These are phyloP conservation scores for Cygnus olor DNA, from an alignment of 2,797 vertebrate genomes.

Conservation along the genomic window DNA sequence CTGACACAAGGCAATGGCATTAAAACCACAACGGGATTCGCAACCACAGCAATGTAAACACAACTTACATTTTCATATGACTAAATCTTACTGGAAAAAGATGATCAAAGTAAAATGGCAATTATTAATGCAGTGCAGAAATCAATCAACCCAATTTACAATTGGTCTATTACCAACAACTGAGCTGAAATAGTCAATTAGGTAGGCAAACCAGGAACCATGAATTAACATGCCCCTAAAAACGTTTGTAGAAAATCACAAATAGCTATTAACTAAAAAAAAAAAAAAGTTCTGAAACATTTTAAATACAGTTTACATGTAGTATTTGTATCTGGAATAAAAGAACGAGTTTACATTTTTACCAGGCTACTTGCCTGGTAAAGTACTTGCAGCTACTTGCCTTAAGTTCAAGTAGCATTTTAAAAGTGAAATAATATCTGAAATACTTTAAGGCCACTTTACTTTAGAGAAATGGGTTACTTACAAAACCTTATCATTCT, in stretches of 20 bases:
- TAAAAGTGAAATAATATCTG: background rate
- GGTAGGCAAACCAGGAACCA: background rate
- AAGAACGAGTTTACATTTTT: background rate
- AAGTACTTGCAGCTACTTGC: too few species aligned
- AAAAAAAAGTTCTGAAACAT: background rate
- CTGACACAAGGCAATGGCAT: background rate
- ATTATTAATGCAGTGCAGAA: background rate
- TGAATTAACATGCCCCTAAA: background rate
- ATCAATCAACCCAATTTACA: background rate
- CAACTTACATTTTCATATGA: background rate
- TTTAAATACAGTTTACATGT: background rate
- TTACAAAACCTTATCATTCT: background rate
- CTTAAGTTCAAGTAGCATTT: background rate
- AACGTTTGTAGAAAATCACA: background rate
- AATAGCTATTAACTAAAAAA: background rate
- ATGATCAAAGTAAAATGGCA: background rate
- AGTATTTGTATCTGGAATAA: background rate
- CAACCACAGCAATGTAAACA: background rate
- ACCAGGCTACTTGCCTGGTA: background rate
- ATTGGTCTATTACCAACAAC: background rate
- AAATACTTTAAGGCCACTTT: background rate
- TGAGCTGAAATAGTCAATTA: background rate
- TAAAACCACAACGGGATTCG: background rate
- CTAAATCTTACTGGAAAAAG: background rate
- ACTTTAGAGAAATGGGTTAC: background rate